phyloP scores from a whole-genome alignment of 1,140 invertebrate species.

The Nasonia giraulti region DNA sequence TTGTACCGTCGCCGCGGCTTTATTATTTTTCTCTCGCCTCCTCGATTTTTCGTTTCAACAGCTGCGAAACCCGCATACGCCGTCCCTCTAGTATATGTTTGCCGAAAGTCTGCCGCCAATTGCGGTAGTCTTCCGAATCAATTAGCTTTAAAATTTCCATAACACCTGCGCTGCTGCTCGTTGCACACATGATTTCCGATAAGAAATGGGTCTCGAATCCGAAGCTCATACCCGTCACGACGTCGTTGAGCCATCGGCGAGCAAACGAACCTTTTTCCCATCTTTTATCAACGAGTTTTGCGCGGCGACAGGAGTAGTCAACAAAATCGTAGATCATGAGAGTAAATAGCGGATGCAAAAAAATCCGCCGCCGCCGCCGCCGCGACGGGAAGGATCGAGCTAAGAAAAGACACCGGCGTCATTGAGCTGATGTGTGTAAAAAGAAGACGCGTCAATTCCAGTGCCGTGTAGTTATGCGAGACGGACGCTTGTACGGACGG shows the following conservation, averaged over 20 bases:
- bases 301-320: slow-evolving; percentile 51
- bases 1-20: neutral
- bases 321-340: slow-evolving; percentile 37
- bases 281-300: neutral
- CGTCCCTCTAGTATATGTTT: neutral
- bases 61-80: neutral
- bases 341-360: neutral
- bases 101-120: neutral
- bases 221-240: too few species aligned
- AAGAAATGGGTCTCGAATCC: too few species aligned
- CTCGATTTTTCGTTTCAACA: neutral
- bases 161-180: too few species aligned
- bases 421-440: slow-evolving; percentile 31
- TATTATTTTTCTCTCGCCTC: neutral
- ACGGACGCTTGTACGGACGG: too few species aligned
- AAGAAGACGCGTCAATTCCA: slow-evolving; percentile 22
- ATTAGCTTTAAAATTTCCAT: too few species aligned
- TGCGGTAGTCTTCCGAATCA: neutral
- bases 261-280: too few species aligned
- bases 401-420: neutral
- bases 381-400: neutral
- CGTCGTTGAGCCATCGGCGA: too few species aligned
- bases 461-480: neutral
- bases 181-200: too few species aligned
- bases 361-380: neutral